Base-by-base conservation (phyloP, 2,888 invertebrate species). In the Hydrotaea diabolus region DNA sequence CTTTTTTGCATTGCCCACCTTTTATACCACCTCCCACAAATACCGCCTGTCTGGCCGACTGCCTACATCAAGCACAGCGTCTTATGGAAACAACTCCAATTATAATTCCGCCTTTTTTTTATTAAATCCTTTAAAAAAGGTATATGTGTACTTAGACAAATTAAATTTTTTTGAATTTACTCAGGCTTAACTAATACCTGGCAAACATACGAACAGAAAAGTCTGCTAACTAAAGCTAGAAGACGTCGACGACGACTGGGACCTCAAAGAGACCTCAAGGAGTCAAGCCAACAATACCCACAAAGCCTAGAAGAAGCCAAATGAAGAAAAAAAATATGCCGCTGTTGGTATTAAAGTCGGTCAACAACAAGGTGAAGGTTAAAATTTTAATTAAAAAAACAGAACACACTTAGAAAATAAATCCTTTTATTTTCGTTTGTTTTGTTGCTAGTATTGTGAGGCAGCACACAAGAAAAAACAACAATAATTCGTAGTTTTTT, bases 351-450 rank as follows among this genome's bases (percentile, higher is more conserved):
- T 21, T 62, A 72, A 78, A 82, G 69, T 73, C 79, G 79, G 82
- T 73, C 82, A 85, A 66, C 69, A 59, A 36, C 83, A 87, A 86
- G 86, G 83, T 86, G 85, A 86, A 86, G 85, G 87, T 86, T 86
- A 74, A 21, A 31, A 59, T 57, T 39, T 71, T 64, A 83, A 73
- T 80, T 77, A 72, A 66, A 82, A 57, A 19, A n/a, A 26, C 2
- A 31, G 19, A 15, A 55, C 36, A 59, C 46, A 64, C 31, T 62
- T 62, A 36, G 62, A 62, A 62, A 43, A n/a, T n/a, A 62, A 62
- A 43, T 69, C 21, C 43, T 21, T 69, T 43, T 69, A 4, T 23
- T 59, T 49, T 49, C 43, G 13, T 69, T 43, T 69, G 2, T 23
- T 59, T 49, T 49, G 15, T n/a, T 31, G 31, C 36, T 8, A 62